These are phyloP conservation scores for Solea solea DNA, from an alignment of 2,113 vertebrate species.

Conservation along the genomic window DNA sequence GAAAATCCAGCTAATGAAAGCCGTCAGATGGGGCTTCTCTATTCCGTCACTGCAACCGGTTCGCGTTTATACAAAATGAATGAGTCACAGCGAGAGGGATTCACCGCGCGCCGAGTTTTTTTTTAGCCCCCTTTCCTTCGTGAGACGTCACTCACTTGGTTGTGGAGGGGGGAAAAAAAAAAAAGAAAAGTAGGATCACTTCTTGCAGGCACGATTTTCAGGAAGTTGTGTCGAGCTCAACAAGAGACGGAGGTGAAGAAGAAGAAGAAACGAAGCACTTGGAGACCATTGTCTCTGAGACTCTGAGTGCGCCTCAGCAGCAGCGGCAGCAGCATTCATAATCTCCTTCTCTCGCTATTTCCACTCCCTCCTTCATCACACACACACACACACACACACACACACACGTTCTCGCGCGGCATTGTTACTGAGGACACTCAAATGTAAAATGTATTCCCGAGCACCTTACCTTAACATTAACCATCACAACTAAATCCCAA, in stretches of 20 bases:
- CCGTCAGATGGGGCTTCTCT: constrained; percentile 20
- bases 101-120: constrained; percentile 65
- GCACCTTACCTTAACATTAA: too few species aligned
- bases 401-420: not conserved
- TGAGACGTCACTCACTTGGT: constrained; percentile 71
- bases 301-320: constrained; percentile 36
- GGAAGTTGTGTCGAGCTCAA: constrained; percentile 59
- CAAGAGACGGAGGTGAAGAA: constrained; percentile 14
- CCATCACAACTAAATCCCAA: too few species aligned
- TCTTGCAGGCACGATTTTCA: constrained; percentile 42
- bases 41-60: constrained; percentile 47
- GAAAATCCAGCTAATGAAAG: constrained; percentile 62
- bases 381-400: constrained; percentile 13
- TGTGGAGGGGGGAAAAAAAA: not conserved
- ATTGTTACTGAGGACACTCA: too few species aligned
- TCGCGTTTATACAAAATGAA: constrained; percentile 68
- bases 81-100: constrained; percentile 73
- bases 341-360: constrained; percentile 31
- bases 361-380: constrained; percentile 33
- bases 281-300: constrained; percentile 35
- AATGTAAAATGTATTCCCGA: too few species aligned
- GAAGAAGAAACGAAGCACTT: constrained; percentile 41
- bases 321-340: constrained; percentile 39
- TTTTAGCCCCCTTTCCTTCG: constrained; percentile 61
- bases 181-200: constrained; percentile 44